Base-by-base conservation (phyloP, 2,797 vertebrate species). In the Parauchenoglanis punctatus region DNA sequence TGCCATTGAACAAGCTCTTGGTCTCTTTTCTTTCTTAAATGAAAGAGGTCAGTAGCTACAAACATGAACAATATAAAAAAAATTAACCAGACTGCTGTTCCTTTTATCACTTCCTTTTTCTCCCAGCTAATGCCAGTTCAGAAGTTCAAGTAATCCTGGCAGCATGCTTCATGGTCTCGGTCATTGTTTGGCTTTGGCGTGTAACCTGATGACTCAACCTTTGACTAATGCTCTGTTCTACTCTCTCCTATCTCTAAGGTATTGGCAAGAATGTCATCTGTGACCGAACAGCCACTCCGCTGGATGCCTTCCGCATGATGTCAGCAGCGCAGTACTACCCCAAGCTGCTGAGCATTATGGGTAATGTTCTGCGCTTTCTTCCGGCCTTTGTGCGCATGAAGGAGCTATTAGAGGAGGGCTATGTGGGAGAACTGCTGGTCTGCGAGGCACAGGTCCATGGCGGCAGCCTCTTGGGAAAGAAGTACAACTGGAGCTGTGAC, bases 401-500 rank as follows among this genome's bases (percentile, higher is more conserved):
- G 93, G 98, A 99, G 94, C 95, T 99, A 92, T 93, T 99, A 56
- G 97, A 98, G 92, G 98, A 99, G 91, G 98, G 99, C 0, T 99
- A 98, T 0, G 94, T 98, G 0, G 98, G 99, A 13, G 97, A 99
- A 88, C 96, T 98, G 90, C 95, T 99, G 89, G 98, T 99, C 90
- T 99, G 99, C 0, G 99, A 99, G 95, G 99, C 98, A 0, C 90
- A 96, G 94, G 98, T 99, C 46, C 99, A 99, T 88, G 95, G 98
- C 0, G 99, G 99, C 2, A 99, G 98, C 91, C 96, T 99, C 46
- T 95, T 99, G 86, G 99, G 99, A 84, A 99, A 99, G 94, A 99
- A 99, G 85, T 99, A 99, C 95, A 99, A 99, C 95, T 99, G 99
- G 99, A 99, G 99, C 95, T 99, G 99, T 0, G 99, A 99, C 0